phyloP scores from a whole-genome alignment of 1,140 invertebrate genomes.

The Panonychus citri region DNA sequence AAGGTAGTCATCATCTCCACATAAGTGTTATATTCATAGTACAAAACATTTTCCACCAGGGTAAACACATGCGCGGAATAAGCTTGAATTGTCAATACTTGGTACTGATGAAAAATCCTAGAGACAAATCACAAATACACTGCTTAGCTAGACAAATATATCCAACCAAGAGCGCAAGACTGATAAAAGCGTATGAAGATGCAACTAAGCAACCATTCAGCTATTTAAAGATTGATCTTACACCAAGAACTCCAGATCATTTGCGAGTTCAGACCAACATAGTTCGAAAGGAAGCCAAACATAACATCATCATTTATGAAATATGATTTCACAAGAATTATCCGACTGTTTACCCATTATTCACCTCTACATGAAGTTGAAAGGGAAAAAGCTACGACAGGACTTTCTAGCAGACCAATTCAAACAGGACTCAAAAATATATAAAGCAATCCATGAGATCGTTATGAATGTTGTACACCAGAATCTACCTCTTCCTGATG shows the following conservation, averaged over 20 bases:
- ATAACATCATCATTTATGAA: too few relatives aligned
- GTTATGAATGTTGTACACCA: background rate
- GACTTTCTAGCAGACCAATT: too few relatives aligned
- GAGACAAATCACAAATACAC: slow-evolving; percentile 22
- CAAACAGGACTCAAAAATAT: too few relatives aligned
- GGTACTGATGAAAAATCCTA: slow-evolving; percentile 23
- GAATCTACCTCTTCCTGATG: background rate
- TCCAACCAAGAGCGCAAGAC: slow-evolving; percentile 20
- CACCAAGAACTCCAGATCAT: slow-evolving; percentile 1
- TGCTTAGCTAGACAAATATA: slow-evolving; percentile 19
- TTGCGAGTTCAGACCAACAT: background rate
- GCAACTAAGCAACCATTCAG: background rate
- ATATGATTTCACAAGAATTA: too few relatives aligned
- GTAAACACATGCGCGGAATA: slow-evolving; percentile 1
- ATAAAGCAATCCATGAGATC: too few relatives aligned
- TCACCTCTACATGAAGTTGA: too few relatives aligned
- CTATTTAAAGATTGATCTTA: slow-evolving; percentile 7
- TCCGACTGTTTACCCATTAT: too few relatives aligned
- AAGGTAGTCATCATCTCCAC: slow-evolving; percentile 1
- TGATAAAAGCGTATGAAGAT: slow-evolving; percentile 20
- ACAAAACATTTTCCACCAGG: slow-evolving; percentile 6
- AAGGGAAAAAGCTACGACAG: too few relatives aligned
- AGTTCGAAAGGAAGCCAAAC: background rate
- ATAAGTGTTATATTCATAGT: slow-evolving; percentile 5
- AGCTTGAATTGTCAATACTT: slow-evolving; percentile 11